Evolutionary conservation across 2,888 invertebrate genomes (phyloP).

Genomic region (Campoplex nolae): DNA sequence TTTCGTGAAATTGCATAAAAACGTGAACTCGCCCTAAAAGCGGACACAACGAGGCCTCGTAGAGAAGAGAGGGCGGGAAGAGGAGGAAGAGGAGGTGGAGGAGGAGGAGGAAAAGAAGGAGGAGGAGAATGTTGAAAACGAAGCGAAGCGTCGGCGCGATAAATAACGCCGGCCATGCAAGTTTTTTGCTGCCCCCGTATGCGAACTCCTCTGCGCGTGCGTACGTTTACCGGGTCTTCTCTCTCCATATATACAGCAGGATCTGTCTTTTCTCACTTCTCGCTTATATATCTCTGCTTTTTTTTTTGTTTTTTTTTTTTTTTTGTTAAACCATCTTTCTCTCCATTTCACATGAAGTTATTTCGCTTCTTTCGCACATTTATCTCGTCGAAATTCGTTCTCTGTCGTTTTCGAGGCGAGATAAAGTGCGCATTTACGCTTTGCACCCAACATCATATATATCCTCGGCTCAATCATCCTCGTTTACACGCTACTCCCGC

Average conservation of each 20-base stretch:
- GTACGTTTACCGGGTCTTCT: constrained; percentile 45
- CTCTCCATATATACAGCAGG: constrained; percentile 13
- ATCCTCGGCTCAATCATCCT: constrained; percentile 31
- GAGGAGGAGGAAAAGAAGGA: neutral
- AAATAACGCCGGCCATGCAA: constrained; percentile 68
- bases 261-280: constrained; percentile 64
- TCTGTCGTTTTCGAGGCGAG: neutral
- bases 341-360: neutral
- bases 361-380: constrained; percentile 18
- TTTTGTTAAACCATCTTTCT: constrained; percentile 5
- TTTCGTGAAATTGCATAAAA: constrained; percentile 73
- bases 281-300: neutral
- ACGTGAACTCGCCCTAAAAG: constrained; percentile 47
- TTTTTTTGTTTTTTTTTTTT: constrained; percentile 46
- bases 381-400: constrained; percentile 1
- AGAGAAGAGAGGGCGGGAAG: neutral
- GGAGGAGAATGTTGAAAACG: constrained; percentile 28
- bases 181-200: constrained; percentile 57
- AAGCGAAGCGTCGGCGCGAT: constrained; percentile 66
- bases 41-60: constrained; percentile 10
- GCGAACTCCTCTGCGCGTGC: constrained; percentile 53
- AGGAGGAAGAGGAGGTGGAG: neutral
- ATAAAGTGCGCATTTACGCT: constrained; percentile 22
- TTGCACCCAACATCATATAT: constrained; percentile 14
- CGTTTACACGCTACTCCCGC: neutral